Base-by-base conservation (phyloP, 2,888 invertebrate genomes). In the Patella pellucida region DNA sequence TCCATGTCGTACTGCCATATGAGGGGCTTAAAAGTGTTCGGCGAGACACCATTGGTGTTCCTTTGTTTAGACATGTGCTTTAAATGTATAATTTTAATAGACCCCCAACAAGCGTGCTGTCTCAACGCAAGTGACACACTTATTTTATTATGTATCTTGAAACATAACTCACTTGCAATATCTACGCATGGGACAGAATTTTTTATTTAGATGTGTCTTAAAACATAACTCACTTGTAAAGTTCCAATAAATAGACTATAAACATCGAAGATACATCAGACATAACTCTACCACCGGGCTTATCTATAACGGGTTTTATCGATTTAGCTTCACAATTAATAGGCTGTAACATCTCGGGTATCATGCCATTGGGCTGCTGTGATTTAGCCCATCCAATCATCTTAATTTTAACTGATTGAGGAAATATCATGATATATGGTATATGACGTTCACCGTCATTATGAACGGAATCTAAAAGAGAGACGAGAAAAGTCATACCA, bases 371-470 rank as follows among this genome's bases (percentile, higher is more conserved):
- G 62, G 23, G 3, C 19, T 23, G 14, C 62, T 62, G 62, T 23
- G 62, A 62, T 23, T 62, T 62, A 14, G 62, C 62, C 62, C 62
- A 62, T 12, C 62, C 62, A 12, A 19, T 62, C 62, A 62, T 62
- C 23, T 62, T 62, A 62, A 23, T 62, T 15, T 62, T 62, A 9
- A 23, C 23, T 3, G 62, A 62, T 62, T 62, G 23, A 19, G 62
- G 62, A 3, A 62, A 23, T 23, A 62, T 23, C 62, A 62, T 62
- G 19, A 62, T 62, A 23, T 62, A 62, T 11, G 62, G 62, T 9
- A 62, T 62, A 62, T 62, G 62, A 19, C 62, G 19, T 19, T 62
- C 62, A 12, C 62, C 62, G 23, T 62, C 62, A 62, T 62, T 62
- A 23, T 62, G 62, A 2, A 62, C 62, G 3, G 62, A 23, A 62